Evolutionary conservation across 2,888 invertebrate species (phyloP).

Genomic region (Achlya flavicornis): DNA sequence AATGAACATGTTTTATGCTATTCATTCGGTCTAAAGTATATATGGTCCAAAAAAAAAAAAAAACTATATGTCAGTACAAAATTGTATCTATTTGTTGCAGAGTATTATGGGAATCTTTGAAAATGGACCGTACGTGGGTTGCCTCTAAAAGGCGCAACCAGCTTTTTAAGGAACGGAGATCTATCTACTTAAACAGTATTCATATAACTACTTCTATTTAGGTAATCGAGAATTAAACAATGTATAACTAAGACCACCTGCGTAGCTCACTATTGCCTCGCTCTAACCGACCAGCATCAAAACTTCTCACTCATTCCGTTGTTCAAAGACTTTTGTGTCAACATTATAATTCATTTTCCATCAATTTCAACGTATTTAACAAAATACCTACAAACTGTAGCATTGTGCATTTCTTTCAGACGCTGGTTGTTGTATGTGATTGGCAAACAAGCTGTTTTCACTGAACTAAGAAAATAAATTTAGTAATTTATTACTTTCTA

Average conservation of each 20-base stretch:
- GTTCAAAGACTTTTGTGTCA: neutral
- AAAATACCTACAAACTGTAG: neutral
- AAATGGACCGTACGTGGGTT: conserved; percentile 53
- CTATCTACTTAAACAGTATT: conserved; percentile 82
- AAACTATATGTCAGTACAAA: neutral
- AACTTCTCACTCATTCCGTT: neutral
- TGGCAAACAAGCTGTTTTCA: conserved; percentile 44
- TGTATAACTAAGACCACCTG: conserved; percentile 53
- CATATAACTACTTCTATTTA: conserved; percentile 75
- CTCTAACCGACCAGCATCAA: conserved; percentile 47
- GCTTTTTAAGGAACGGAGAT: conserved; percentile 75
- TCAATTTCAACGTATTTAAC: too few species aligned
- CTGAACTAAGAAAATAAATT: conserved; percentile 41
- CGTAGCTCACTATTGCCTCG: conserved; percentile 67
- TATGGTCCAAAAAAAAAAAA: neutral
- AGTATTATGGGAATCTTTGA: conserved; percentile 66
- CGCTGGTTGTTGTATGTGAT: conserved; percentile 46
- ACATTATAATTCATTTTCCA: neutral
- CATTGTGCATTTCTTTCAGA: conserved; percentile 17
- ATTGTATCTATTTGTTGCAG: conserved; percentile 46
- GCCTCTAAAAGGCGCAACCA: conserved; percentile 63
- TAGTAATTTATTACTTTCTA: conserved; percentile 53
- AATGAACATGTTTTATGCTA: too few species aligned
- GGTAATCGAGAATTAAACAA: conserved; percentile 52
- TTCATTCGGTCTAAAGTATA: too few species aligned